phyloP scores from a whole-genome alignment of 1,140 invertebrate genomes.

The Pararge aegeria region DNA sequence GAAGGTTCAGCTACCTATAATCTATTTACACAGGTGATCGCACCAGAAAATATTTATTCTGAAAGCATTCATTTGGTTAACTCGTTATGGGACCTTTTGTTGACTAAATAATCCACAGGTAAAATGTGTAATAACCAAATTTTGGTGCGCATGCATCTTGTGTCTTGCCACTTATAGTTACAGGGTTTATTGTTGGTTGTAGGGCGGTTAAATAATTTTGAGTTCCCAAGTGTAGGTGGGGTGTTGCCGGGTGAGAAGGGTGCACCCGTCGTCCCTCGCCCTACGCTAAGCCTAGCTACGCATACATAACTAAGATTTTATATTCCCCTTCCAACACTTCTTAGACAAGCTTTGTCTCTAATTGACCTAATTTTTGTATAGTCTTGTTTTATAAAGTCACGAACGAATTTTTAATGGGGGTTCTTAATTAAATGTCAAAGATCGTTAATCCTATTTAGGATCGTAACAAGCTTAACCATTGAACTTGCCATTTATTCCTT shows the following conservation, averaged over 20 bases:
- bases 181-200: neutral
- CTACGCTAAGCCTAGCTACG: conserved; percentile 33
- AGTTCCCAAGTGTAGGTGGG: conserved; percentile 27
- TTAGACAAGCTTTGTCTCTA: conserved; percentile 55
- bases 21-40: neutral
- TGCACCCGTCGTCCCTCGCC: conserved; percentile 59
- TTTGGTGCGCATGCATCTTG: conserved; percentile 32
- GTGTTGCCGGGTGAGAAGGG: conserved; percentile 44
- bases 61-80: conserved; percentile 40
- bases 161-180: neutral
- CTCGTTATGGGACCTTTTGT: conserved; percentile 52
- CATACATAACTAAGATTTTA: conserved; percentile 17
- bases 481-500: neutral
- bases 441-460: conserved; percentile 36
- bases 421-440: conserved; percentile 47
- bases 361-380: conserved; percentile 70
- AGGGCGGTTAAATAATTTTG: neutral
- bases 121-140: conserved; percentile 47
- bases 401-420: conserved; percentile 31
- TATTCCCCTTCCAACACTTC: conserved; percentile 44
- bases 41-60: conserved; percentile 40
- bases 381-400: conserved; percentile 37
- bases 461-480: conserved; percentile 4
- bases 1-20: neutral
- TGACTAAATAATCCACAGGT: conserved; percentile 47